Evolutionary conservation across 2,888 invertebrate species (phyloP), one percentile per base, ranked within the genome.

Genomic region (Cremastinae sp.): DNA sequence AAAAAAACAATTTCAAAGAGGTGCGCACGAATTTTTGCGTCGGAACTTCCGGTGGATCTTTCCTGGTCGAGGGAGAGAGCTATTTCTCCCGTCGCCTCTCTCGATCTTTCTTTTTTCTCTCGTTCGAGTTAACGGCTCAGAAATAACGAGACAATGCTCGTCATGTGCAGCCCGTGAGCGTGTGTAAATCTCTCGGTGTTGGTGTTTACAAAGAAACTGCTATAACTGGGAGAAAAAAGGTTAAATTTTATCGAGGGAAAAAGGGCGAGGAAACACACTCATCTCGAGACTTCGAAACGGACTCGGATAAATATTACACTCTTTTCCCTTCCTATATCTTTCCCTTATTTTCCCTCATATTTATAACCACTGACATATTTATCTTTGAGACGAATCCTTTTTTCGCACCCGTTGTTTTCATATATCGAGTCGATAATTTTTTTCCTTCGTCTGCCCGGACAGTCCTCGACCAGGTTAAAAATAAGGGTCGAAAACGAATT

Each of bases 111-210:
- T 49, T 14, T 43, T 20, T 58, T 12, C 41, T 28, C 28, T 47
- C 68, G 28, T 74, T 77, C 62, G 70, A 75, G 75, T 82, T 79
- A 86, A 84, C 85, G 84, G 84, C 81, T 82, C 77, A 82, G 83
- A 83, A 85, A 78, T 85, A 85, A 86, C 79, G 66, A 72, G 76
- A 82, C 83, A 82, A 83, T 84, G 75, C 79, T 69, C 61, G 59
- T 53, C 49, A 61, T 49, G 53, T 43, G 54, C 43, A 36, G 38
- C 38, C 18, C 16, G 28, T 16, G 18, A 53, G 7, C 45, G 43
- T 20, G 22, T 45, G 22, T 38, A 47, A 10, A 14, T 49, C 5
- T 28, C 28, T n/a, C 14, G 18, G 62, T 28, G 36, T 38, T 18
- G 28, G 51, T 65, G 16, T 34, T 28, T 66, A 41, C 14, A 1